Percentiles rank a stretch among this genome's conserved stretches.
Evolutionary conservation across 1,140 invertebrate genomes (phyloP).

Genomic region (Notospermus geniculatus): DNA sequence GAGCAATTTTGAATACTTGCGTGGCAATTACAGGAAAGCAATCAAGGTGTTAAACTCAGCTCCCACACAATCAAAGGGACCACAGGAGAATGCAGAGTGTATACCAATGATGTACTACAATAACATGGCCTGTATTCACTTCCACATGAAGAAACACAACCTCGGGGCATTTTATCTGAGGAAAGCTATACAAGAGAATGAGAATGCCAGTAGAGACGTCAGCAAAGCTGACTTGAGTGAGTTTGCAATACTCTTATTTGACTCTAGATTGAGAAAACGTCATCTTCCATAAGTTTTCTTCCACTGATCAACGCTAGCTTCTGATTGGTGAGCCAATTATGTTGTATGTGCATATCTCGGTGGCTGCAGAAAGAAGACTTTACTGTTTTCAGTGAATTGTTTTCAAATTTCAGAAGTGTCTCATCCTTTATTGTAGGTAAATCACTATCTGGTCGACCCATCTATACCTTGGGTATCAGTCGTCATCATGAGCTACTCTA

Average conservation of each 20-base stretch:
- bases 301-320: no score
- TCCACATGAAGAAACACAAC: slow-evolving; percentile 81
- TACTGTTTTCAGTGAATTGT: no score
- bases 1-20: slow-evolving; percentile 69
- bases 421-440: neutral
- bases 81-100: slow-evolving; percentile 38
- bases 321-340: no score
- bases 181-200: slow-evolving; percentile 79
- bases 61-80: slow-evolving; percentile 37
- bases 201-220: slow-evolving; percentile 61
- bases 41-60: slow-evolving; percentile 66
- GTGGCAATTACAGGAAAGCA: slow-evolving; percentile 68
- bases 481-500: slow-evolving; percentile 79
- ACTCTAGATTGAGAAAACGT: no score
- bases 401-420: no score
- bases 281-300: no score
- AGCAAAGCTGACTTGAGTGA: slow-evolving; percentile 5
- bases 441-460: slow-evolving; percentile 56
- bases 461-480: slow-evolving; percentile 62
- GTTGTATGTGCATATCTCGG: no score
- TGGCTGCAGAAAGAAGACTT: no score
- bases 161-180: slow-evolving; percentile 82
- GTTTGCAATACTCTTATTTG: no score
- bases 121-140: slow-evolving; percentile 84
- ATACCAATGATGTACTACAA: slow-evolving; percentile 75